phyloP scores from a whole-genome alignment of 2,113 vertebrate species.

The Motacilla alba region DNA sequence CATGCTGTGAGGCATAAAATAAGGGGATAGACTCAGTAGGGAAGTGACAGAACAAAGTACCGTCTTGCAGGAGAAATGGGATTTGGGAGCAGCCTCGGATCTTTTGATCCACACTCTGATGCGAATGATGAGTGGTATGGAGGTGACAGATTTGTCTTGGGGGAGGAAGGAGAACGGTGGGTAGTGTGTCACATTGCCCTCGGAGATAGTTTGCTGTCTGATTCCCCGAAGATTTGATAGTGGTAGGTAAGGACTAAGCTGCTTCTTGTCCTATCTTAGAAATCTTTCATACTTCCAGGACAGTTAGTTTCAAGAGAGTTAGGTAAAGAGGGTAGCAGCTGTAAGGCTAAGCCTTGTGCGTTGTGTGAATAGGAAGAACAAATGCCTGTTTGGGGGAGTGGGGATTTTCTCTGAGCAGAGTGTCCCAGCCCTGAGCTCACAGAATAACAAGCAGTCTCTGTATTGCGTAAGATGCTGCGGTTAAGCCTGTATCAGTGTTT shows the following conservation, averaged over 20 bases:
- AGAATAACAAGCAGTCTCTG: conserved; percentile 38
- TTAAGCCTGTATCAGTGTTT: conserved; percentile 55
- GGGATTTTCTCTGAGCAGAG: not conserved
- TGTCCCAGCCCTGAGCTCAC: not conserved
- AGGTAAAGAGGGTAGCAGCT: not conserved
- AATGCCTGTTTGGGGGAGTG: not conserved
- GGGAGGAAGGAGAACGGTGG: conserved; percentile 26
- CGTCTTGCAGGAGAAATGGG: conserved; percentile 68
- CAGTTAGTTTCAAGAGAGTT: not conserved
- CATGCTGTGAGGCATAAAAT: conserved; percentile 69
- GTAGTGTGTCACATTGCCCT: conserved; percentile 15
- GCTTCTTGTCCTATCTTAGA: not conserved
- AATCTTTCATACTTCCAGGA: conserved; percentile 1
- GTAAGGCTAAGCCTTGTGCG: not conserved
- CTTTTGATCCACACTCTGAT: conserved; percentile 66
- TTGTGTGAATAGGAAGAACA: not conserved
- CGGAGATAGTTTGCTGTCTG: not conserved
- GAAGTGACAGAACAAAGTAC: conserved; percentile 71
- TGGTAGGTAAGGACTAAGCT: not conserved
- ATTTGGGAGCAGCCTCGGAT: conserved; percentile 54
- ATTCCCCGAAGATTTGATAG: conserved; percentile 5
- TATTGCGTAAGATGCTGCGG: conserved; percentile 12
- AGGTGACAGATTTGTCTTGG: conserved; percentile 50
- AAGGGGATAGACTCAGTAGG: conserved; percentile 62
- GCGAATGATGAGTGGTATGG: conserved; percentile 22